Conservation (phyloP, 1,140 invertebrate species). For the Bombus waltoni region DNA sequence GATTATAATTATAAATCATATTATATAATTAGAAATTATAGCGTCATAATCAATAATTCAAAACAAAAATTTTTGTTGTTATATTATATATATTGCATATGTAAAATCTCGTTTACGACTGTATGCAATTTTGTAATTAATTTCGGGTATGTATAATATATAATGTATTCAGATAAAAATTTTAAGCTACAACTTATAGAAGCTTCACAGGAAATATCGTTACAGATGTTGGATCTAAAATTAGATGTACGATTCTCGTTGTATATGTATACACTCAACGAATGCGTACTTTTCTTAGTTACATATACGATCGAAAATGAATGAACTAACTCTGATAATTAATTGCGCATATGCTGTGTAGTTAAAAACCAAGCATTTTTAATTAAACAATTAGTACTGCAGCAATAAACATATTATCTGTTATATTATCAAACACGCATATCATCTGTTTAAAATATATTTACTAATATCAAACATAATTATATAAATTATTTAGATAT, state of each 20-base stretch:
- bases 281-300: neutral
- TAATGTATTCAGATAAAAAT: neutral
- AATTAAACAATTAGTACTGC: neutral
- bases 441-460: neutral
- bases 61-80: neutral
- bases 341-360: neutral
- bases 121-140: neutral
- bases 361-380: neutral
- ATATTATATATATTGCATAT: neutral
- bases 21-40: no score
- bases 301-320: neutral
- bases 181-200: neutral
- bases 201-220: neutral
- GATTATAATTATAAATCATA: neutral
- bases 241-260: neutral
- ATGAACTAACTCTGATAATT: constrained; percentile 4
- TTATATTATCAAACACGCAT: no score
- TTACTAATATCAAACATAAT: neutral
- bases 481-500: neutral
- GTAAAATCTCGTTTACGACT: neutral
- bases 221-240: constrained; percentile 29
- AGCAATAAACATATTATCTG: neutral
- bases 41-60: no score
- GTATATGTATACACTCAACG: neutral
- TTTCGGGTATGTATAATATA: neutral